Evolutionary conservation across 2,797 vertebrate genomes (phyloP).

Genomic region (Hydrophis major): DNA sequence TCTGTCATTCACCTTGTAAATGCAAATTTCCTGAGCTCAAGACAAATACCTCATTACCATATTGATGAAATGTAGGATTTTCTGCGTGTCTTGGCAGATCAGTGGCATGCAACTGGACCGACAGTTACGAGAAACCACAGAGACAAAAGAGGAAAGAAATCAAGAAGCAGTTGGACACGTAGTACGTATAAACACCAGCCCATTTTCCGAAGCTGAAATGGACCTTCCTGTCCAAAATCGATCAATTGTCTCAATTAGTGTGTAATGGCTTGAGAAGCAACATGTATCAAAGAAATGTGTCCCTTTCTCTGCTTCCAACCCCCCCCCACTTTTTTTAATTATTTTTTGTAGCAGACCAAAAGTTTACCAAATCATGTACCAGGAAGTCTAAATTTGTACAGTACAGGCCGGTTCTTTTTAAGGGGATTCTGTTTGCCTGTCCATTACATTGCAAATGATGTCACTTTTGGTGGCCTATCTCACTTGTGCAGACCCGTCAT

Average conservation of each 20-base stretch:
- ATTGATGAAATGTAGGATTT: slow-evolving; percentile 28
- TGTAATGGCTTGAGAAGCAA: neutral
- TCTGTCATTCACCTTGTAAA: slow-evolving; percentile 21
- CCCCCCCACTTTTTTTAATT: neutral
- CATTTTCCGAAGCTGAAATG: neutral
- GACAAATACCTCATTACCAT: slow-evolving; percentile 32
- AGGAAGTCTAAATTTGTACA: neutral
- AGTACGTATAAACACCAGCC: neutral
- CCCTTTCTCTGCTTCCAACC: rapidly evolving
- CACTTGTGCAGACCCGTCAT: too few relatives aligned
- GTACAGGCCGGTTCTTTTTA: neutral
- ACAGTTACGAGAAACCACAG: neutral
- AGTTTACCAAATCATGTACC: neutral
- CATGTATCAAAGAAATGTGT: too few relatives aligned
- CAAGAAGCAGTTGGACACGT: neutral
- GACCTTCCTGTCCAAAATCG: neutral
- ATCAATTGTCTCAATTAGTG: neutral
- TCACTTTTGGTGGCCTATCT: neutral
- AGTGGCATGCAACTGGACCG: neutral
- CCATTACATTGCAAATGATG: neutral
- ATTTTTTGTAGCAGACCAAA: neutral
- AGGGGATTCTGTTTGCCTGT: neutral
- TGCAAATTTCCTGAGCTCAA: slow-evolving; percentile 18
- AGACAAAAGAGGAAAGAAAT: neutral
- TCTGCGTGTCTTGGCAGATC: neutral